These are phyloP conservation scores for Darevskia nairensis DNA, from an alignment of 2,797 vertebrate genomes.

Conservation along the genomic window DNA sequence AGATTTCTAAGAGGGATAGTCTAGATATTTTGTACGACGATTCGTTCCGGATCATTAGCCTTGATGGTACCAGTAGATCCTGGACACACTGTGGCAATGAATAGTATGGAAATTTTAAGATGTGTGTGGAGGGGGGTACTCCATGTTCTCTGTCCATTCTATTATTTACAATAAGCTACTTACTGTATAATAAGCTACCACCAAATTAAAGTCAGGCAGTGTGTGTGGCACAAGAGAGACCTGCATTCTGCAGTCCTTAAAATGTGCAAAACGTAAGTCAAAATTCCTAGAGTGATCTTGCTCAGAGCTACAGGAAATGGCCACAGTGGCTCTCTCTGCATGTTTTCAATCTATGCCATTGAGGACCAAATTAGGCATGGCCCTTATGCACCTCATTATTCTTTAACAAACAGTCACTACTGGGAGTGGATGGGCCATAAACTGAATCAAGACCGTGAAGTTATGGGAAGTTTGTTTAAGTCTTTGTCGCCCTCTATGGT, in stretches of 20 bases:
- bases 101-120: neutral
- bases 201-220: neutral
- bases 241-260: neutral
- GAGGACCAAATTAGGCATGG: neutral
- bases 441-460: no score
- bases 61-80: neutral
- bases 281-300: neutral
- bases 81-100: neutral
- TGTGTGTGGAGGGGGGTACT: neutral
- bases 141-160: neutral
- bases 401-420: no score
- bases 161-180: neutral
- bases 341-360: neutral
- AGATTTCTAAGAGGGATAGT: neutral
- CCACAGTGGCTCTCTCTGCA: neutral
- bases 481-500: no score
- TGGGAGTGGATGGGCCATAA: no score
- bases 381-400: no score
- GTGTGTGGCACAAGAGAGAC: neutral
- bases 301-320: neutral
- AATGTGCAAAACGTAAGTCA: neutral
- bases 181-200: neutral
- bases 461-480: no score
- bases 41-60: constrained; percentile 12
- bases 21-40: neutral